Base-by-base conservation (phyloP, 2,113 vertebrate genomes). In the Nycticryphes semicollaris region DNA sequence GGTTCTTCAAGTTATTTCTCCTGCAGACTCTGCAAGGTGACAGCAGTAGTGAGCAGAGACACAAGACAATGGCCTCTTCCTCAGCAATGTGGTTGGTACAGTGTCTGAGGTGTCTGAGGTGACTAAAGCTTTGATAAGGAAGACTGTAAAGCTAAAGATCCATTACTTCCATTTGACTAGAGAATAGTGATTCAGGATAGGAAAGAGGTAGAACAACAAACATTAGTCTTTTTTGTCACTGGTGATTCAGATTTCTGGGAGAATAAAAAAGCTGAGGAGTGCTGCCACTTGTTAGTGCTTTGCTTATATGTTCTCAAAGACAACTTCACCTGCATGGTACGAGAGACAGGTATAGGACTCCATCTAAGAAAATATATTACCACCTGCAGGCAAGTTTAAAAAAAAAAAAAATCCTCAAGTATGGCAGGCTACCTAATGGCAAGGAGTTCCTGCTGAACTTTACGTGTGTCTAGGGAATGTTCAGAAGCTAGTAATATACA, bases 201-300 rank as follows among this genome's bases (percentile, higher is more conserved):
- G n/a, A 89, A n/a, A 35, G 33, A 82, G 68, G 24, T 41, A 28
- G 28, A 80, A 93, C 45, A 90, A 59, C 10, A 68, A 81, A 50
- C 35, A 24, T 0, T 45, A 22, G 33, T 50, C 59, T 87, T 86
- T 59, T 45, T 78, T 78, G 68, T 60, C 60, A 43, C 37, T 18
- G 39, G 24, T 33, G 43, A 57, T 94, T 89, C 84, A 87, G 35
- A 48, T 91, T 94, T 87, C 75, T 80, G 83, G 56, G 68, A 95
- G 60, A 93, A 91, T 64, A 63, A 85, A 92, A 79, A 20, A 95
- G 80, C 8, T 30, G 83, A 94, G 70, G 69, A 93, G 45, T 75
- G 93, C n/a, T 89, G 86, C 48, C 0, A 0, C 63, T 79, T 53
- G 63, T 53, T 43, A 87, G 62, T 2, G 1, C 23, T 60, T 84